Evolutionary conservation across 2,113 vertebrate species (phyloP), one percentile per base, ranked within the genome.

Genomic region (Vulpes lagopus): DNA sequence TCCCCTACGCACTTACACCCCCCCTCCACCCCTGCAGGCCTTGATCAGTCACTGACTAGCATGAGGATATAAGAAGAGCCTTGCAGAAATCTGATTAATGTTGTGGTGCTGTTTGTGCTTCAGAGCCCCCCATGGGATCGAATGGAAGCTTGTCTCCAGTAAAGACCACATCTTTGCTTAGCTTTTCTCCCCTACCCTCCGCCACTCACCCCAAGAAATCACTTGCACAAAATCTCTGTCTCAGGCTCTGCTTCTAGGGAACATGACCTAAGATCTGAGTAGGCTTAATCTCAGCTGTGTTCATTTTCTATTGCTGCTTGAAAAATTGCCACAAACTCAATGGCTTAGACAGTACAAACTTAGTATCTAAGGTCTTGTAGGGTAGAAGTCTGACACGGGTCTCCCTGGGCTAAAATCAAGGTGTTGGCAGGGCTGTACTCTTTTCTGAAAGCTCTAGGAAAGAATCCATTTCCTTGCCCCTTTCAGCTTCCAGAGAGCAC

Each of bases 331-430:
- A 73, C n/a, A 80, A 49, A 60, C 38, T 86, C 80, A 49, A 27
- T 57, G 64, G 65, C 64, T 79, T 80, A 79, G 94, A 74, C 30
- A 69, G 57, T 60, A 60, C 23, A 79, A 19, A 79, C 86, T 86
- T 86, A 85, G 62, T 43, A 86, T 69, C 32, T 60, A 80, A 1
- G 53, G 27, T 49, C 65, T 49, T 90, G 43, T 71, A 80, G 94
- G 14, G 79, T 30, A 69, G 82, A 92, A 85, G 10, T 80, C 89
- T 73, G 53, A 86, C 32, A 19, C 16, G 43, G 22, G 73, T 90
- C n/a, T 90, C 86, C 57, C 25, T 95, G 27, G n/a, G 25, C 49
- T 76, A 64, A 90, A 65, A 95, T 57, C 86, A 83, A 65, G 49
- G 59, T n/a, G 57, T 90, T 65, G 57, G 20, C 67, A 89, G 25